Conservation (phyloP, 1,140 invertebrate species). For the Muscidifurax raptorellus region DNA sequence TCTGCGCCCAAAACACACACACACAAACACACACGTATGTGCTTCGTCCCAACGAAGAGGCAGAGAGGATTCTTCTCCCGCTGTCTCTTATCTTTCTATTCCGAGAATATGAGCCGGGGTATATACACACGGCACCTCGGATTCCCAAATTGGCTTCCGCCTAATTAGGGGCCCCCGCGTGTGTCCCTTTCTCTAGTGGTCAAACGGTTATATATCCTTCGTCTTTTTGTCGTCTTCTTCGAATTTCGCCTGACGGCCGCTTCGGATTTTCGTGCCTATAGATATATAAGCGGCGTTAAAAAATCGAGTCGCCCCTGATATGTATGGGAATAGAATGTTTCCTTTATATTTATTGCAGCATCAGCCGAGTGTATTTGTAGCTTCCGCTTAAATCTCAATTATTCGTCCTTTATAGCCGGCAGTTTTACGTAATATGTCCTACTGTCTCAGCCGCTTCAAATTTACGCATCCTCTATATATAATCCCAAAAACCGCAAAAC, state of each 20-base stretch:
- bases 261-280: not conserved
- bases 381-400: conserved; percentile 16
- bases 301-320: conserved; percentile 10
- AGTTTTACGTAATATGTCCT: not conserved
- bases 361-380: conserved; percentile 17
- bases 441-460: too few relatives aligned
- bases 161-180: conserved; percentile 44
- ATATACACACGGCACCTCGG: not conserved
- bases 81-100: conserved; percentile 50
- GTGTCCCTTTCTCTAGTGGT: not conserved
- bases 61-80: conserved; percentile 7
- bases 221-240: conserved; percentile 10
- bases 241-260: conserved; percentile 13
- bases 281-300: not conserved
- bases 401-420: too few relatives aligned
- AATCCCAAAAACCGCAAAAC: conserved; percentile 1
- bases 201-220: not conserved
- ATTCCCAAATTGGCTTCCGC: conserved; percentile 52
- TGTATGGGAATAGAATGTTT: too few relatives aligned
- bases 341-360: conserved; percentile 14
- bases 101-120: conserved; percentile 41
- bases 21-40: not conserved
- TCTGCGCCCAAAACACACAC: not conserved
- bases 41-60: not conserved
- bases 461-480: not conserved